Evolutionary conservation across 2,888 invertebrate species (phyloP).

Genomic region (Spilarctia lutea): DNA sequence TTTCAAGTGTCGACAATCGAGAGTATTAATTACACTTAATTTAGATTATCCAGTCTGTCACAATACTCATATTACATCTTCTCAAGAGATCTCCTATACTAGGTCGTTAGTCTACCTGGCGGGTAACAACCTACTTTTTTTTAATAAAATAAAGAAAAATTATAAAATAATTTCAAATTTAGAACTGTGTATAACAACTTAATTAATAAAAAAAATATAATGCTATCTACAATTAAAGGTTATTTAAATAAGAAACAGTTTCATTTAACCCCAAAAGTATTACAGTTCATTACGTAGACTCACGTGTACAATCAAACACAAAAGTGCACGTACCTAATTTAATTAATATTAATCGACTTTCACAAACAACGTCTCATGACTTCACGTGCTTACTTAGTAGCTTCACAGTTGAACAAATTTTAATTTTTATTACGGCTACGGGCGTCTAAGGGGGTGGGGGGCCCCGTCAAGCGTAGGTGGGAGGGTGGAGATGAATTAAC

Average conservation of each 20-base stretch:
- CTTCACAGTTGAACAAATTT: slow-evolving; percentile 62
- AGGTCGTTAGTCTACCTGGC: not conserved
- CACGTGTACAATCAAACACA: slow-evolving; percentile 22
- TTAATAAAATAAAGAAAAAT: not conserved
- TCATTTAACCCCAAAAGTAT: slow-evolving; percentile 27
- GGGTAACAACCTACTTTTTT: not conserved
- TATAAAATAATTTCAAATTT: not conserved
- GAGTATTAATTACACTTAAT: no score
- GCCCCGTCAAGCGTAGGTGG: slow-evolving; percentile 23
- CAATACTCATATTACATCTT: no score
- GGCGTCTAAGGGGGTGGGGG: slow-evolving; percentile 25
- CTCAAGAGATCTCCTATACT: no score
- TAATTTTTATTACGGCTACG: slow-evolving; percentile 64
- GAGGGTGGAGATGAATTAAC: slow-evolving; percentile 59
- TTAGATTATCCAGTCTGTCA: no score
- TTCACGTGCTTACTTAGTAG: slow-evolving; percentile 39
- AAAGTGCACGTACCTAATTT: slow-evolving; percentile 31
- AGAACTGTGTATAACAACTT: not conserved
- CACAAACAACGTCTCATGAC: slow-evolving; percentile 46
- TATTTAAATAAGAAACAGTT: slow-evolving; percentile 5
- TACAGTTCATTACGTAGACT: slow-evolving; percentile 20
- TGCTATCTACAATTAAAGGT: not conserved
- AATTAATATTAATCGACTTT: slow-evolving; percentile 41
- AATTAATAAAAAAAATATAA: not conserved
- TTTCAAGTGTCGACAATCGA: no score